These are phyloP conservation scores for Scomber scombrus DNA, from an alignment of 2,113 vertebrate species.

Conservation along the genomic window DNA sequence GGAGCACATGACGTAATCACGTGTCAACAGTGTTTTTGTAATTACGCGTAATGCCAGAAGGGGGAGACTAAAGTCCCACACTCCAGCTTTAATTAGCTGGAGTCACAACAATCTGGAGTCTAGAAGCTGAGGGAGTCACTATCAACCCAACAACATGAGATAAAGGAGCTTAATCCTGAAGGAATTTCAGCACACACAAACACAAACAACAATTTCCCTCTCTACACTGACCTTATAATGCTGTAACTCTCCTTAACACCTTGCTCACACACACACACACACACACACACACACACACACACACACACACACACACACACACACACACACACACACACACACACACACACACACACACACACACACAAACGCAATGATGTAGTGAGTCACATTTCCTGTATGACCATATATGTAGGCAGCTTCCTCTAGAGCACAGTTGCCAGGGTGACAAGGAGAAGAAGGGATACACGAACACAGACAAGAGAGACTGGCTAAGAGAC, in stretches of 20 bases:
- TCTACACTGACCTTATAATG: conserved; percentile 26
- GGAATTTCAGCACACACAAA: conserved; percentile 23
- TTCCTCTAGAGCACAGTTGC: conserved; percentile 77
- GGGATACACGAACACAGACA: conserved; percentile 42
- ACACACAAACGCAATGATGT: conserved; percentile 40
- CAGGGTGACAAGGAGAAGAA: conserved; percentile 74
- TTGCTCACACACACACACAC: background rate
- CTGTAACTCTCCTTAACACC: conserved; percentile 41
- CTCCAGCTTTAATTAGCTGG: conserved; percentile 19
- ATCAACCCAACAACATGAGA: conserved; percentile 17
- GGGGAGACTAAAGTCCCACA: no score
- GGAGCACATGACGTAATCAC: no score
- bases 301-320: background rate
- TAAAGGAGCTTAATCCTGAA: conserved; percentile 23
- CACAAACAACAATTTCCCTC: conserved; percentile 16
- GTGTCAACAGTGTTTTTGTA: no score
- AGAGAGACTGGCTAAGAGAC: conserved; percentile 53
- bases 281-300: conserved; percentile 20
- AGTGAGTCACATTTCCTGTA: conserved; percentile 66
- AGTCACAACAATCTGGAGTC: conserved; percentile 15
- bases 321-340: background rate
- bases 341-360: background rate
- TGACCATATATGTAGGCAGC: conserved; percentile 71
- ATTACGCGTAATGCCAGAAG: no score
- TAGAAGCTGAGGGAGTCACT: conserved; percentile 5